These are phyloP conservation scores for Sinopyrophorus schimmeli DNA, from an alignment of 2,888 invertebrate species.

Conservation along the genomic window DNA sequence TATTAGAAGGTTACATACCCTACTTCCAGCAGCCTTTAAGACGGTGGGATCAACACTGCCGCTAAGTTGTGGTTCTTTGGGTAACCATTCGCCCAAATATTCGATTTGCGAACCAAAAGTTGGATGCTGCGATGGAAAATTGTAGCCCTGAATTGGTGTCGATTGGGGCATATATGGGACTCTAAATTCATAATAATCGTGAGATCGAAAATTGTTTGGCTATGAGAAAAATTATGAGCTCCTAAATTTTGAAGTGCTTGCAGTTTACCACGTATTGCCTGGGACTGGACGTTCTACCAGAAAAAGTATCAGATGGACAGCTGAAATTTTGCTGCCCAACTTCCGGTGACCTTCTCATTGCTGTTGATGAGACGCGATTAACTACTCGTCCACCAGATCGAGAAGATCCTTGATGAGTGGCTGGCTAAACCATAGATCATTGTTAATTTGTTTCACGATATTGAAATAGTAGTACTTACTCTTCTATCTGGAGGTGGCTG, in stretches of 20 bases:
- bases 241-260: too few relatives aligned
- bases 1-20: conserved; percentile 1
- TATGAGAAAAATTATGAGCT: too few relatives aligned
- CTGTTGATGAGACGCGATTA: neutral
- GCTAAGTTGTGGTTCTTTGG: conserved; percentile 7
- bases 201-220: neutral
- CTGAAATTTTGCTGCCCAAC: too few relatives aligned
- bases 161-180: conserved; percentile 8
- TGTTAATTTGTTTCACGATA: too few relatives aligned
- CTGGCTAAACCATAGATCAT: too few relatives aligned
- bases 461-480: too few relatives aligned
- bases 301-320: too few relatives aligned
- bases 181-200: conserved; percentile 4
- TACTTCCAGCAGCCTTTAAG: conserved; percentile 4
- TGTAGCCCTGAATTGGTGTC: conserved; percentile 3
- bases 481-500: too few relatives aligned
- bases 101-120: conserved; percentile 22
- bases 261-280: too few relatives aligned
- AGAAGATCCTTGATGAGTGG: too few relatives aligned
- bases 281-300: too few relatives aligned
- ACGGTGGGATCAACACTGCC: conserved; percentile 10
- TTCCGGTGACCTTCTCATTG: too few relatives aligned
- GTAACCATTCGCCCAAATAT: conserved; percentile 16
- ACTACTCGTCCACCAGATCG: neutral
- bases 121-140: conserved; percentile 10